Conservation (phyloP, 2,797 vertebrate species). For the Anolis apletophallus region DNA sequence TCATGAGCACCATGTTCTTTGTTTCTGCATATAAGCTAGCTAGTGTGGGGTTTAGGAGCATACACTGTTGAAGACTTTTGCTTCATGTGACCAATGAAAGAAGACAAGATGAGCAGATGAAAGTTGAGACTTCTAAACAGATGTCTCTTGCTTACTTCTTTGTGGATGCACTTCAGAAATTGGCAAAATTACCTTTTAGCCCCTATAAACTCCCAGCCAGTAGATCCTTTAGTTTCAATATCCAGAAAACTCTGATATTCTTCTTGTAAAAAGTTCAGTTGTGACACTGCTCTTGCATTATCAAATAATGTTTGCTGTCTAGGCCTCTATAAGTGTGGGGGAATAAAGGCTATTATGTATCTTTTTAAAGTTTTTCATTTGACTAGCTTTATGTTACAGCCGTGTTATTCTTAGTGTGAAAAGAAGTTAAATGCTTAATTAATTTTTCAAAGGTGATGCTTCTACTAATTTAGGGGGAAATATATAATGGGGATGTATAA, state of each 20-base stretch:
- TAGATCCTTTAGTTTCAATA: too few relatives aligned
- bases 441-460: not conserved
- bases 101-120: not conserved
- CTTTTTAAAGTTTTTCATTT: not conserved
- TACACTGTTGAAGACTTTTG: not conserved
- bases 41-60: not conserved
- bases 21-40: not conserved
- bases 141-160: not conserved
- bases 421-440: not conserved
- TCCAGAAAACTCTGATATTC: too few relatives aligned
- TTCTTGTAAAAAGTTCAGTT: too few relatives aligned
- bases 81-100: not conserved
- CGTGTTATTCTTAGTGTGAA: not conserved
- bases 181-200: too few relatives aligned
- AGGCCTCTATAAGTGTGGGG: too few relatives aligned
- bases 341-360: not conserved
- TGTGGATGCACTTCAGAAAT: too few relatives aligned
- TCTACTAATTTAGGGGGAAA: not conserved
- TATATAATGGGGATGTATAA: not conserved
- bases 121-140: not conserved
- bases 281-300: too few relatives aligned
- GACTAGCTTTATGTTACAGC: not conserved
- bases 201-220: too few relatives aligned
- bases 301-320: too few relatives aligned
- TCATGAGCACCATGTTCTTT: not conserved